Evolutionary conservation across 64 coral and sea anemone genomes (phyloP), one percentile per base, ranked within the genome.

Genomic region (Pocillopora verrucosa): DNA sequence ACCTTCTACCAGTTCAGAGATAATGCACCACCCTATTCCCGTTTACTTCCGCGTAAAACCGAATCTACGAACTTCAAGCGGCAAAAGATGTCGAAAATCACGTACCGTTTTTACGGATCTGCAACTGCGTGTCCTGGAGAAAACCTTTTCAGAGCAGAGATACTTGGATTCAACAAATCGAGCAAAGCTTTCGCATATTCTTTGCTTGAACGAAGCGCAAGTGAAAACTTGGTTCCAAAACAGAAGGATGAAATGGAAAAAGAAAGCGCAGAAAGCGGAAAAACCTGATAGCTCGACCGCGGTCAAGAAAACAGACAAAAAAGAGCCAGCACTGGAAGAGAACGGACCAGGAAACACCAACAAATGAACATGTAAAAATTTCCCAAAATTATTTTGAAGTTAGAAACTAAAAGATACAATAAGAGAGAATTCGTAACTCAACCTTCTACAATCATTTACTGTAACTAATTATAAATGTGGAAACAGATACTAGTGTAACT

Each of bases 241-340:
- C 83, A 64, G 90, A n/a, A 35, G 90, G 56, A 92, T 92, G 90
- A 92, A 92, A 79, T 92, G 90, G 90, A 92, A 92, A 74, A 92
- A 87, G 56, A 92, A 87, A 58, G 77, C 59, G 0, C 34, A 38
- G 3, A 92, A 92, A 73, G 24, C 61, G 10, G 90, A 87, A 11
- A 92, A 92, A 65, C 75, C 82, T 1, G 90, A 92, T 13, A 92
- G 90, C n/a, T 87, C 90, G 14, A 87, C 37, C 22, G 60, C 35
- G 58, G 34, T 22, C 24, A 62, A 69, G 30, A 92, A 92, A 67
- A 64, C 17, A 57, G 82, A 72, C 36, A 85, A 85, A 20, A 56
- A 5, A 17, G 63, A 70, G 11, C 65, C 9, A 15, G 22, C 36
- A 24, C 34, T 56, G 4, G 65, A 12, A 13, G 58, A 85, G 26